These are phyloP conservation scores for Aplysia californica DNA, from an alignment of 1,140 invertebrate species.

Conservation along the genomic window DNA sequence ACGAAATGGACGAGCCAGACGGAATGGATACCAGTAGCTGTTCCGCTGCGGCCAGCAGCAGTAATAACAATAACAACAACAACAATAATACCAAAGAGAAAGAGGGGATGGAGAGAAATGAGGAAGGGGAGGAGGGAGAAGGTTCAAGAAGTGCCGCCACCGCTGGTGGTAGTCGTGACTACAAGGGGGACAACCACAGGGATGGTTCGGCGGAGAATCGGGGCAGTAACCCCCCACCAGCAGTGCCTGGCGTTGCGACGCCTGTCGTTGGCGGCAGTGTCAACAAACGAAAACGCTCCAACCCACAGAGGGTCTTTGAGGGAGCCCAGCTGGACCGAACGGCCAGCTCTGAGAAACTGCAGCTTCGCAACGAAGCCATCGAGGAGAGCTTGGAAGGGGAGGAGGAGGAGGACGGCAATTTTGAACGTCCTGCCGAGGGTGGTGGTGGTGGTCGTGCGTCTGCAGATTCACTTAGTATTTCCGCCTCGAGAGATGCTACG, in stretches of 20 bases:
- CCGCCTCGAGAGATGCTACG: no score
- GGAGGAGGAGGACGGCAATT: neutral
- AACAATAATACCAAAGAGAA: conserved; percentile 9
- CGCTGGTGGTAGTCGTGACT: conserved; percentile 23
- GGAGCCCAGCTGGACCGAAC: conserved; percentile 81
- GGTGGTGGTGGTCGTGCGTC: no score
- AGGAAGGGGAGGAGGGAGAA: conserved; percentile 13
- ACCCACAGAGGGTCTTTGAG: conserved; percentile 97
- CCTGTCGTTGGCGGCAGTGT: conserved; percentile 49
- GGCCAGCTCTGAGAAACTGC: conserved; percentile 24
- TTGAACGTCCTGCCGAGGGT: no score
- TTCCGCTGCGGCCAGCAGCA: neutral
- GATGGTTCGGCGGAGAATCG: neutral
- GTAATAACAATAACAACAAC: conserved; percentile 13
- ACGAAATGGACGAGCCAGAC: conserved; percentile 40
- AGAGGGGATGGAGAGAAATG: neutral
- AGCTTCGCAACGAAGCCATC: neutral
- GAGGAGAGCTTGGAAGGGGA: neutral
- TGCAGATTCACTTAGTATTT: no score
- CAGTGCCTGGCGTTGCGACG: conserved; percentile 17
- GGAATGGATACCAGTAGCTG: no score
- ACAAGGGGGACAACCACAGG: conserved; percentile 30
- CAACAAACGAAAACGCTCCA: conserved; percentile 87
- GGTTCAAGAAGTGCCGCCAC: no score
- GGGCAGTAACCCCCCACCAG: neutral